Evolutionary conservation across 2,888 invertebrate genomes (phyloP).

Genomic region (Eupithecia insigniata): DNA sequence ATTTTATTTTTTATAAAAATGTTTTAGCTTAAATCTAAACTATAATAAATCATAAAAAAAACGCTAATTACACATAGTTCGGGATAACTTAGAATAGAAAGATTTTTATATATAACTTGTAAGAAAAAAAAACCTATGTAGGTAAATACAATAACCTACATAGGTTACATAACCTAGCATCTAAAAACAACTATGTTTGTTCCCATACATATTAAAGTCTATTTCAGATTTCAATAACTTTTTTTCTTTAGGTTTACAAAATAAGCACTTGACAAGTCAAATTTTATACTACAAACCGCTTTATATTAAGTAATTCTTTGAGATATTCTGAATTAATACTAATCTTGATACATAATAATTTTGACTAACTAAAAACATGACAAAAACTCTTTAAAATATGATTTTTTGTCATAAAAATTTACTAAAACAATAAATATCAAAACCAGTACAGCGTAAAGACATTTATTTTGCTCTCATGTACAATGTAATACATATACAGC

Average conservation of each 20-base stretch:
- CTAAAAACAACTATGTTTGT: neutral
- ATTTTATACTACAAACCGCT: too few species aligned
- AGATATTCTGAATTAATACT: too few species aligned
- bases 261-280: too few species aligned
- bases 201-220: neutral
- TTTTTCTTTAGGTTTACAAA: too few species aligned
- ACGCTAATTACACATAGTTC: slow-evolving; percentile 3
- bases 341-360: neutral
- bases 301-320: too few species aligned
- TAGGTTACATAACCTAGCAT: neutral
- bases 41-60: slow-evolving; percentile 39
- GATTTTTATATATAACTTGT: too few species aligned
- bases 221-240: too few species aligned
- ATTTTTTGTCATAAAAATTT: neutral
- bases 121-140: too few species aligned
- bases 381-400: neutral
- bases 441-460: neutral
- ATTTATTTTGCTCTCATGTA: too few species aligned
- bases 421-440: neutral
- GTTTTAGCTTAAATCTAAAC: slow-evolving; percentile 39
- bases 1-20: slow-evolving; percentile 45
- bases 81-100: neutral
- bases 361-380: neutral
- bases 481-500: too few species aligned
- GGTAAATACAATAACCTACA: too few species aligned